phyloP scores from a whole-genome alignment of 2,113 vertebrate species.

The Trematocara marginatum region DNA sequence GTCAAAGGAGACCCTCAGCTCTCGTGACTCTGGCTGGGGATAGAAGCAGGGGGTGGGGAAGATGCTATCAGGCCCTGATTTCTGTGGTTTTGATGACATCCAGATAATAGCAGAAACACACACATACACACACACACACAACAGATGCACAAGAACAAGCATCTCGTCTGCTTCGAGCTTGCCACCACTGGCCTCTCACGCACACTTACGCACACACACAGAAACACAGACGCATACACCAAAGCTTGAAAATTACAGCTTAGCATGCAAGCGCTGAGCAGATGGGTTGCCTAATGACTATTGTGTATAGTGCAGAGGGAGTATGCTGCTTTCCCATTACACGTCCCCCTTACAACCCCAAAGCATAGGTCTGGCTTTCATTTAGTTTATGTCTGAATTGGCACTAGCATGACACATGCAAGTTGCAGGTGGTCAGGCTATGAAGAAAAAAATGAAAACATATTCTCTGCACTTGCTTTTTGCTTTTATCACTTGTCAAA shows the following conservation, averaged over 20 bases:
- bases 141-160: conserved; percentile 19
- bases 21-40: conserved; percentile 68
- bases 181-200: conserved; percentile 33
- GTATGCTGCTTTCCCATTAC: conserved; percentile 65
- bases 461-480: conserved; percentile 37
- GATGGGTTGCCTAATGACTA: conserved; percentile 77
- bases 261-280: conserved; percentile 78
- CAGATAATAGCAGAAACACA: conserved; percentile 67
- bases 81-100: conserved; percentile 75
- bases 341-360: conserved; percentile 45
- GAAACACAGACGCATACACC: conserved; percentile 67
- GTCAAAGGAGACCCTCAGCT: conserved; percentile 72
- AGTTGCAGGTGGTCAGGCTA: conserved; percentile 64
- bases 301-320: conserved; percentile 73
- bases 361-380: conserved; percentile 62
- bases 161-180: conserved; percentile 13
- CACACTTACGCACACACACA: conserved; percentile 44
- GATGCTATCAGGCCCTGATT: conserved; percentile 75
- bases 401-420: conserved; percentile 53
- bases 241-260: conserved; percentile 78
- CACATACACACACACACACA: not conserved
- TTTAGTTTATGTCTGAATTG: conserved; percentile 68
- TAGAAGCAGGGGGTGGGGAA: conserved; percentile 67
- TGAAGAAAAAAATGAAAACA: conserved; percentile 26
- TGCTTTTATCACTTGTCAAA: conserved; percentile 22